Conservation (phyloP, 1,140 invertebrate genomes). For the Saccostrea glomerata region DNA sequence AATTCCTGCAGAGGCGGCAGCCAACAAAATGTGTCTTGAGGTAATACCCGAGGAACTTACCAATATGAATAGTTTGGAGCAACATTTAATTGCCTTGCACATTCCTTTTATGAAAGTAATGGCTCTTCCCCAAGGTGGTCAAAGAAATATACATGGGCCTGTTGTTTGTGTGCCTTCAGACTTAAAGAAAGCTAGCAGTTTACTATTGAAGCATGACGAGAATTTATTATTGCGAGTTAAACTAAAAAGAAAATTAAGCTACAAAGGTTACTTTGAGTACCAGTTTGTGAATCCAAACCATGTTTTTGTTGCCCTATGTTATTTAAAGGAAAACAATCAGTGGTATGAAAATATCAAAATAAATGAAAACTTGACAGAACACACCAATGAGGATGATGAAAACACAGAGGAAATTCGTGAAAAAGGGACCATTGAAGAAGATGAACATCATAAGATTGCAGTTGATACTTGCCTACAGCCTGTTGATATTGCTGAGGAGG, state of each 20-base stretch:
- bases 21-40: no score
- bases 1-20: background rate
- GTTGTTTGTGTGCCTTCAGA: no score
- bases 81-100: no score
- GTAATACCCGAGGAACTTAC: background rate
- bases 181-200: conserved; percentile 19
- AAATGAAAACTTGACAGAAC: background rate
- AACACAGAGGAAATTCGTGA: conserved; percentile 12
- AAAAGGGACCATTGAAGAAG: no score
- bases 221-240: conserved; percentile 40
- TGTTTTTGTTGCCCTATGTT: conserved; percentile 29
- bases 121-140: no score
- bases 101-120: no score
- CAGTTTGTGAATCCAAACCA: conserved; percentile 46
- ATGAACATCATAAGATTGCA: no score
- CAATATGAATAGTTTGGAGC: conserved; percentile 22
- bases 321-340: conserved; percentile 45
- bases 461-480: no score
- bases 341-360: conserved; percentile 42
- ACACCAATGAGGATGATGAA: conserved; percentile 47
- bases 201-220: conserved; percentile 44
- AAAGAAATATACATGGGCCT: no score
- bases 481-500: no score
- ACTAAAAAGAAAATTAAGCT: conserved; percentile 48
- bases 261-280: conserved; percentile 47